These are phyloP conservation scores for Candoia aspera DNA, from an alignment of 2,113 vertebrate genomes.

Conservation along the genomic window DNA sequence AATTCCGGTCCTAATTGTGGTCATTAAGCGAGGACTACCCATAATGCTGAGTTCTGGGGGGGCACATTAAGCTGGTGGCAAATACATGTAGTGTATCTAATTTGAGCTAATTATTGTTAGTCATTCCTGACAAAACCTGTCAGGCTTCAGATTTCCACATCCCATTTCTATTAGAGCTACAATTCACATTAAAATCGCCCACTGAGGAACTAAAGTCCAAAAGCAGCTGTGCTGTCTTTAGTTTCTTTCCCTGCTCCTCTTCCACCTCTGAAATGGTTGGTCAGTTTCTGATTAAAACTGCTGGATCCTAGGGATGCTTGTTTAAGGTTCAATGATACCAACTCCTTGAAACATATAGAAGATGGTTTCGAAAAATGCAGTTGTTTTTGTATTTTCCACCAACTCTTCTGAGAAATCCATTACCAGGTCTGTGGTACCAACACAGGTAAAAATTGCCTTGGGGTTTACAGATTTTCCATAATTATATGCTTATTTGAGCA, in stretches of 20 bases:
- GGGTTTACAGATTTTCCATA: background rate
- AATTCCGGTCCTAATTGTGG: no score
- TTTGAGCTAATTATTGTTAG: background rate
- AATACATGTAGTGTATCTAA: background rate
- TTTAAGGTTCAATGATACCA: background rate
- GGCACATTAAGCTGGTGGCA: background rate
- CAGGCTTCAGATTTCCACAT: background rate
- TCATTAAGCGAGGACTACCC: background rate
- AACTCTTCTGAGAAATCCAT: background rate
- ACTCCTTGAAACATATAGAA: background rate
- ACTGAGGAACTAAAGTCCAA: background rate
- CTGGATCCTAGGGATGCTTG: background rate
- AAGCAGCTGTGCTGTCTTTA: background rate
- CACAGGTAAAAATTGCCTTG: background rate
- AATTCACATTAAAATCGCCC: background rate
- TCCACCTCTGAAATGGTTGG: background rate
- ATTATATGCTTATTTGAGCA: background rate
- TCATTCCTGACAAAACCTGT: background rate
- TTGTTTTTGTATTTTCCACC: background rate
- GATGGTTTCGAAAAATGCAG: background rate
- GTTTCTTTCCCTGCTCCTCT: background rate
- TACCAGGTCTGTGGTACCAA: background rate
- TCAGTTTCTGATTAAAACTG: background rate
- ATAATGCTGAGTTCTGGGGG: background rate
- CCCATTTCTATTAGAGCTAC: background rate